phyloP scores from a whole-genome alignment of 1,140 invertebrate genomes.

The Drosophila truncata region DNA sequence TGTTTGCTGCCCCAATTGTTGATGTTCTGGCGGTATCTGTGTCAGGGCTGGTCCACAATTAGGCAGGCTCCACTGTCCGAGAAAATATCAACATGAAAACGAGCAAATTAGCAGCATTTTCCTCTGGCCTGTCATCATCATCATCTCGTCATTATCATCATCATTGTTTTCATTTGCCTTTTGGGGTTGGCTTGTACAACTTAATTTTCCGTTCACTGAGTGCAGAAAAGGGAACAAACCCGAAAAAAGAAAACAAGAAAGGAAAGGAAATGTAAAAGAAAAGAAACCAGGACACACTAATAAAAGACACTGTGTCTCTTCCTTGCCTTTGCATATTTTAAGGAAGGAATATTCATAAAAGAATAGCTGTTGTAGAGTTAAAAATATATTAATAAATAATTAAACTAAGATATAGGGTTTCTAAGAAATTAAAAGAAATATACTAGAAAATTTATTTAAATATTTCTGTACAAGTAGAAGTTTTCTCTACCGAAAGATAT shows the following conservation, averaged over 20 bases:
- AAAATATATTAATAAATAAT: neutral
- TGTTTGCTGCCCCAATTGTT: slow-evolving; percentile 32
- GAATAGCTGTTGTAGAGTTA: too few relatives aligned
- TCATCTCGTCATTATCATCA: slow-evolving; percentile 53
- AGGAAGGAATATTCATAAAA: too few relatives aligned
- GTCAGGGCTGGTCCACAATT: slow-evolving; percentile 81
- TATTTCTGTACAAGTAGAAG: neutral
- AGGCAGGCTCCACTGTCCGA: slow-evolving; percentile 45
- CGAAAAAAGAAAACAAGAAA: slow-evolving; percentile 16
- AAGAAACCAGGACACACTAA: slow-evolving; percentile 66
- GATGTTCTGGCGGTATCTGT: slow-evolving; percentile 45
- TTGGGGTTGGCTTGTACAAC: slow-evolving; percentile 61
- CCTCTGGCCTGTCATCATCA: slow-evolving; percentile 60
- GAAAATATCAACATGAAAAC: slow-evolving; percentile 59
- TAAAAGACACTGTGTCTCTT: slow-evolving; percentile 35
- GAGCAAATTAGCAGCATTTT: slow-evolving; percentile 75
- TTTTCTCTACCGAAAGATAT: neutral
- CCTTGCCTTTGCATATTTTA: slow-evolving; percentile 7
- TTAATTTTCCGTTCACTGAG: slow-evolving; percentile 71
- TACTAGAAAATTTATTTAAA: neutral
- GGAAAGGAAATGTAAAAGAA: slow-evolving; percentile 23
- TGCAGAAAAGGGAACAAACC: slow-evolving; percentile 7
- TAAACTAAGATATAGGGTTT: neutral
- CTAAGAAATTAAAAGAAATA: too few relatives aligned
- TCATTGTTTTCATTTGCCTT: slow-evolving; percentile 77